Base-by-base conservation (phyloP, 2,888 invertebrate species). In the Luperina nickerlii region DNA sequence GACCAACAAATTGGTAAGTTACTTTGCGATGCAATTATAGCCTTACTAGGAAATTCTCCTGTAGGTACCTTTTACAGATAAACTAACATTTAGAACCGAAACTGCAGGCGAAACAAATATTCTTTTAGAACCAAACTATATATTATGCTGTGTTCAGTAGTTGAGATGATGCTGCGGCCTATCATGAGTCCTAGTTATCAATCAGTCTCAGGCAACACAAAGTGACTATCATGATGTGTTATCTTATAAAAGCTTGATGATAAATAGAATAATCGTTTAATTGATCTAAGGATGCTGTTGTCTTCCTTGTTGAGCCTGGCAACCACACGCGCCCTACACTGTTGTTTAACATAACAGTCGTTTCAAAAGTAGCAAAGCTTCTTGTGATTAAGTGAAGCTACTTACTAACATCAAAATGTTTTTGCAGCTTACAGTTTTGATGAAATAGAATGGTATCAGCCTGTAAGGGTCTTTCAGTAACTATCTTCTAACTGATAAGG, bases 1-100 rank as follows among this genome's bases (percentile, higher is more conserved):
- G 86, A 86, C 24, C 92, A 93, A 11, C 54, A 88, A 20, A 88
- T 95, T 20, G 96, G 96, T 96, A 68, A 92, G 94, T 89, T 9
- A 24, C 11, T 60, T 75, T 45, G 45, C 1, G 11, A 45, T 68
- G 42, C 18, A 27, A 45, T 68, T 18, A 18, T 48, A 27, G n/a
- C 57, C 13, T 32, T 24, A 24, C 51, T 70, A 48, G 20, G 9
- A 27, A 20, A 32, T 24, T 69, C 20, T 54, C 13, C 24, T 13
- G 24, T 45, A 45, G 38, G 11, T 32, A 24, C 32, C 6, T 8
- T n/a, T 54, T 38, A 38, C 54, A 54, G n/a, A 38, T 54, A n/a
- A 63, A 63, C 8, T 32, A 4, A 63, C 63, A 32, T 2, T 32
- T 63, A 27, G 32, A 32, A 63, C 32, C 32, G 8, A 63, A 27